Base-by-base conservation (phyloP, 2,888 invertebrate species). In the Suillia variegata region DNA sequence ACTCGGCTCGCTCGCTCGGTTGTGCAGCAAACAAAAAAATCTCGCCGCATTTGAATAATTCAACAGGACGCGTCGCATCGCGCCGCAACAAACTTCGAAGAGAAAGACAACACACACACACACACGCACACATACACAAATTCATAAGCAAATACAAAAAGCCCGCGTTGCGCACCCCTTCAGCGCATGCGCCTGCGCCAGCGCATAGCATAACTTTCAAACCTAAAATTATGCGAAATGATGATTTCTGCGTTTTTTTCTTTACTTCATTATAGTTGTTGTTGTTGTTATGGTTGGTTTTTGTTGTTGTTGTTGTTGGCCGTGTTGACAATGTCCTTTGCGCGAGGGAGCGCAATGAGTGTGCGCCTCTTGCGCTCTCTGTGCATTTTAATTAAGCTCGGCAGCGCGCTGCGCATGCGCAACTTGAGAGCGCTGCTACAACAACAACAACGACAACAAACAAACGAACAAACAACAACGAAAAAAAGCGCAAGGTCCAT, bases 361-460 rank as follows among this genome's bases (percentile, higher is more conserved):
- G 18, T 42, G 12, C 15, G 56, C 49, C 52, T 26, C 38, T 20
- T 1, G 52, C n/a, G n/a, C n/a, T n/a, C 31, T 55, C 33, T 56
- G 65, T 73, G 75, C 66, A 77, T 77, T 72, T 74, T 77, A 78
- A 77, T 76, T 75, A 77, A 70, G 67, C 59, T 57, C 31, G 20
- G 38, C 31, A 12, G 53, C 62, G 54, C 45, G 34, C 68, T 69
- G 69, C 76, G 79, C 77, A 77, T 71, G 78, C 75, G 68, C 66
- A 62, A 63, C 66, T 58, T 54, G 42, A n/a, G n/a, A n/a, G n/a
- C n/a, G n/a, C n/a, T n/a, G n/a, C n/a, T n/a, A n/a, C n/a, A n/a
- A n/a, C n/a, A n/a, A n/a, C n/a, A n/a, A n/a, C n/a, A n/a, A n/a
- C n/a, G n/a, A n/a, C n/a, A n/a, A n/a, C n/a, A n/a, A n/a, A n/a